Conservation (phyloP, 2,797 vertebrate genomes). For the Scolopax rusticola region DNA sequence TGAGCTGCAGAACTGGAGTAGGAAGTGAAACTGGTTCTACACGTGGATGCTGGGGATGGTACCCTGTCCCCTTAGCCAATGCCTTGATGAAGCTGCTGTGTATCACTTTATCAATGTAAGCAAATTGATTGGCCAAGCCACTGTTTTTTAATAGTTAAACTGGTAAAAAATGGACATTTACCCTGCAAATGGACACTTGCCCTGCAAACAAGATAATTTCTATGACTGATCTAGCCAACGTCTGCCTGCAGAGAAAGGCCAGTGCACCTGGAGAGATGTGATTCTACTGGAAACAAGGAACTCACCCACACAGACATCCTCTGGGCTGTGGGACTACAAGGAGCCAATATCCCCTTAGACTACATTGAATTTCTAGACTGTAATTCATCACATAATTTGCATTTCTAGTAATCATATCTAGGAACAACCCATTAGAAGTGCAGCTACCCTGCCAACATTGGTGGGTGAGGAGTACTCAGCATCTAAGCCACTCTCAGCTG, state of each 20-base stretch:
- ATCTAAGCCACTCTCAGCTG: background rate
- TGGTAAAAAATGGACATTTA: background rate
- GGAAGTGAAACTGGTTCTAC: background rate
- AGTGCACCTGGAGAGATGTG: background rate
- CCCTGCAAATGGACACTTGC: background rate
- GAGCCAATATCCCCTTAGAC: background rate
- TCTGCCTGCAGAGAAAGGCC: background rate
- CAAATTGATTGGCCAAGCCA: background rate
- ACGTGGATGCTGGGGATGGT: accelerated
- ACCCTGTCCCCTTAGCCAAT: background rate
- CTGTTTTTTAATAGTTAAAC: background rate
- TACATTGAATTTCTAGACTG: background rate
- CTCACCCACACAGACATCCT: background rate
- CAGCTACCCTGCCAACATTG: accelerated
- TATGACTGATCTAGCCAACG: background rate
- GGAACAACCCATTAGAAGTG: background rate
- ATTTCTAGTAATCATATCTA: background rate
- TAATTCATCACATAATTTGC: background rate
- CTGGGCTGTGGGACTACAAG: background rate
- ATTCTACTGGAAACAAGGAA: background rate
- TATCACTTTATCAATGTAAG: background rate
- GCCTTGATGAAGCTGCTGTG: background rate
- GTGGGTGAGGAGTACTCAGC: background rate
- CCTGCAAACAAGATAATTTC: background rate
- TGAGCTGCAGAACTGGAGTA: background rate